These are phyloP conservation scores for Apamea epomidion DNA, from an alignment of 2,888 invertebrate species.

Conservation along the genomic window DNA sequence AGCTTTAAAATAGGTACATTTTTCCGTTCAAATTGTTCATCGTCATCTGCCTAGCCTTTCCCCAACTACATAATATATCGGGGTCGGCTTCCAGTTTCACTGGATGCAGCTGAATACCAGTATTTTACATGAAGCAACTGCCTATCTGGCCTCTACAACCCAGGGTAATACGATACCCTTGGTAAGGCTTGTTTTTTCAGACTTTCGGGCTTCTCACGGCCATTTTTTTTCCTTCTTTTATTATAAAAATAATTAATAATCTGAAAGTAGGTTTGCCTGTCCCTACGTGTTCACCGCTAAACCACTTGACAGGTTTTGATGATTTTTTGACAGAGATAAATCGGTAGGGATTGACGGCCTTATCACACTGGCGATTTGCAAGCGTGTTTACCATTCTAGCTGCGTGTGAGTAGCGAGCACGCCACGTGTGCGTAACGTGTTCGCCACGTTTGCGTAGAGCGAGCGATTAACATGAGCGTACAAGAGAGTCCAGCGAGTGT, in stretches of 20 bases:
- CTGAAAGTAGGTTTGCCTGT: not conserved
- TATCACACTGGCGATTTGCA: not conserved
- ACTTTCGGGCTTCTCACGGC: not conserved
- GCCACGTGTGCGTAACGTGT: not conserved
- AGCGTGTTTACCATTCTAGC: too few relatives aligned
- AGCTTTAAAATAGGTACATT: not conserved
- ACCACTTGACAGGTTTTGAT: not conserved
- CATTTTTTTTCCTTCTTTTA: not conserved
- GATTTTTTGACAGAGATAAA: not conserved
- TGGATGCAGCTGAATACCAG: too few relatives aligned
- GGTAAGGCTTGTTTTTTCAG: not conserved
- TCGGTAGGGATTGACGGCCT: not conserved
- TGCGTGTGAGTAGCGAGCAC: not conserved
- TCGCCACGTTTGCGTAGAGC: not conserved
- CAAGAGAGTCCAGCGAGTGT: too few relatives aligned
- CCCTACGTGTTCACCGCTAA: not conserved
- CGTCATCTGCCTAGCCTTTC: too few relatives aligned
- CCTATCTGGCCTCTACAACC: too few relatives aligned
- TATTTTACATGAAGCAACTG: too few relatives aligned
- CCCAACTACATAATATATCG: too few relatives aligned
- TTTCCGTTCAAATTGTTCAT: not conserved
- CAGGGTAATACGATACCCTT: too few relatives aligned
- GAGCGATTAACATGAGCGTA: not conserved
- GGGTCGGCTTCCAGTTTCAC: too few relatives aligned
- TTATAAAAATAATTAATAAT: not conserved